Percentiles rank a stretch among this genome's conserved stretches.
phyloP scores from a whole-genome alignment of 2,888 invertebrate genomes.

The Tryphoninae sp. region DNA sequence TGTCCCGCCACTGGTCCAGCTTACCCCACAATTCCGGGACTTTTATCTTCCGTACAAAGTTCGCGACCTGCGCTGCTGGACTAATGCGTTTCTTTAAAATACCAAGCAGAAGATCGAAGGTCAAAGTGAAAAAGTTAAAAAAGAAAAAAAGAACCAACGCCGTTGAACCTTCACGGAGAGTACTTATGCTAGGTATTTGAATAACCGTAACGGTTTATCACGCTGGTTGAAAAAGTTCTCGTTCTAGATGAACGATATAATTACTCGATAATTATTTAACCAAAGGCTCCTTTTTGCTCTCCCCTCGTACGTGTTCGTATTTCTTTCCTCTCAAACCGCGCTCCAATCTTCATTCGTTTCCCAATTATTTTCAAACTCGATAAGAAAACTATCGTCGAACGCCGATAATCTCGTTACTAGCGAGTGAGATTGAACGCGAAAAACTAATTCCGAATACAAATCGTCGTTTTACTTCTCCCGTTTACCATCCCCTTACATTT shows the following conservation, averaged over 20 bases:
- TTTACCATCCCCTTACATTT: no score
- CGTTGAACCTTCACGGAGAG: neutral
- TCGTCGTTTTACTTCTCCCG: no score
- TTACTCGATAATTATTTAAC: slow-evolving; percentile 42
- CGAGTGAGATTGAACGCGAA: neutral
- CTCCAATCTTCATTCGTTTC: neutral
- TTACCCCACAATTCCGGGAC: no score
- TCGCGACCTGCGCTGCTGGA: neutral
- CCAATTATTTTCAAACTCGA: slow-evolving; percentile 12
- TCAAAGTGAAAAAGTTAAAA: neutral
- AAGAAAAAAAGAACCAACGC: neutral
- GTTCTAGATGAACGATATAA: slow-evolving; percentile 35
- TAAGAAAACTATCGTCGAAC: neutral
- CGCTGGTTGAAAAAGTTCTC: slow-evolving; percentile 29
- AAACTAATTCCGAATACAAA: neutral
- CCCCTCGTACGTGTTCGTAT: neutral
- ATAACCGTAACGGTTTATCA: slow-evolving; percentile 18
- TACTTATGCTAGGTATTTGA: slow-evolving; percentile 5
- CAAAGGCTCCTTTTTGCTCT: neutral
- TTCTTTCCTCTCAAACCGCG: slow-evolving; percentile 15
- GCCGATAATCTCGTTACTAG: slow-evolving; percentile 11
- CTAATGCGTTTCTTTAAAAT: neutral
- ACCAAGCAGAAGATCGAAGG: neutral
- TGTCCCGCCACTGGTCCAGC: no score
- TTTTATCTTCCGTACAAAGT: neutral